Percentiles rank a stretch among this genome's conserved stretches.
Evolutionary conservation across 1,140 invertebrate genomes (phyloP).

Genomic region (Achatina immaculata): DNA sequence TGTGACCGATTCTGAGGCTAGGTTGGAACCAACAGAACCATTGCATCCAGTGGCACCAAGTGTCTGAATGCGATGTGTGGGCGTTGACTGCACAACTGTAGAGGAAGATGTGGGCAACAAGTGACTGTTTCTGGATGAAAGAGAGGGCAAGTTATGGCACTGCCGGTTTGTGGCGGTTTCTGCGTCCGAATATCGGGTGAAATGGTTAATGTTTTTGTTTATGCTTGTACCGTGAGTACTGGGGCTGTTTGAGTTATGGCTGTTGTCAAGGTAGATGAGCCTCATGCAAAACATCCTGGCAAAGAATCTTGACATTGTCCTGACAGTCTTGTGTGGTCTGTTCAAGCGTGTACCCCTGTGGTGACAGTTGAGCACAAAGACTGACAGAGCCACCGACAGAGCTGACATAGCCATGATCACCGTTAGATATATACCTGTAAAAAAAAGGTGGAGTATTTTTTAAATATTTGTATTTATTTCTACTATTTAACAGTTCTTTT

Average conservation of each 20-base stretch:
- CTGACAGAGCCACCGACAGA: constrained; percentile 69
- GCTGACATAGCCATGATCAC: constrained; percentile 71
- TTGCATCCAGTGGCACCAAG: background rate
- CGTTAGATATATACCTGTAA: constrained; percentile 69
- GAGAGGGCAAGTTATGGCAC: background rate
- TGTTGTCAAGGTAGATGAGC: constrained; percentile 36
- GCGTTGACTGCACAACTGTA: background rate
- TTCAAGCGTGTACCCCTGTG: constrained; percentile 58
- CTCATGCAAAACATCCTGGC: constrained; percentile 53
- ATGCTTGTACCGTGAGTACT: background rate
- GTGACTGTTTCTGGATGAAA: background rate
- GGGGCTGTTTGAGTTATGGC: background rate
- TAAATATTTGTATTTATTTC: too few species aligned
- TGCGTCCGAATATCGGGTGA: background rate
- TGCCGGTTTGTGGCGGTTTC: background rate
- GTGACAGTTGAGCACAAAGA: constrained; percentile 70
- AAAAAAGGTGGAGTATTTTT: too few species aligned
- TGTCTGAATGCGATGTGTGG: background rate
- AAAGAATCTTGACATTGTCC: constrained; percentile 39
- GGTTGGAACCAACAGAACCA: background rate
- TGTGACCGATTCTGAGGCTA: background rate
- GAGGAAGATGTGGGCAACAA: too few species aligned
- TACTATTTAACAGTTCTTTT: too few species aligned
- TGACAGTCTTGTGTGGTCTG: constrained; percentile 57
- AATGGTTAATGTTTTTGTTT: background rate